A percentile compares a stretch with the other conserved stretches of the same genome.
These are phyloP conservation scores for Sialis lutaria DNA, from an alignment of 2,888 invertebrate species.

Conservation along the genomic window DNA sequence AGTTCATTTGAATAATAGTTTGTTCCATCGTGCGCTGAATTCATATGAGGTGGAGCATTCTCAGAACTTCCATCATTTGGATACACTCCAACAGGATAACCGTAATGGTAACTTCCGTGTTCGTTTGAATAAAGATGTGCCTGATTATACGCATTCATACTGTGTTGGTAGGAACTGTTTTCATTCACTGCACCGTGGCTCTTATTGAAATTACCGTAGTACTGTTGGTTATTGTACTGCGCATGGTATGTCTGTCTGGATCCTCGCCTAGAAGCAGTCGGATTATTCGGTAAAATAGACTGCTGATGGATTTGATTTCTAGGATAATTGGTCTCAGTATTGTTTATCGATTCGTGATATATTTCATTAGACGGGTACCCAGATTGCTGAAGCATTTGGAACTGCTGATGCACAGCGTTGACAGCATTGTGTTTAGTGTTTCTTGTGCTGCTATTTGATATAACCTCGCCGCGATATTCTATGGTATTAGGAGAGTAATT, in stretches of 20 bases:
- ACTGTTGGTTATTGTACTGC: slow-evolving; percentile 29
- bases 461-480: slow-evolving; percentile 12
- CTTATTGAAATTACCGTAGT: slow-evolving; percentile 19
- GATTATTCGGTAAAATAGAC: slow-evolving; percentile 9
- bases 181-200: slow-evolving; percentile 21
- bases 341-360: slow-evolving; percentile 23
- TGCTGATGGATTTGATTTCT: slow-evolving; percentile 18
- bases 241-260: slow-evolving; percentile 24
- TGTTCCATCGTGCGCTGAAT: slow-evolving; percentile 15
- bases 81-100: slow-evolving; percentile 20
- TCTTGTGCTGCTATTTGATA: slow-evolving; percentile 11
- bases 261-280: slow-evolving; percentile 13
- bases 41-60: slow-evolving; percentile 15
- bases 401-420: slow-evolving; percentile 1
- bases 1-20: slow-evolving; percentile 21
- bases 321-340: slow-evolving; percentile 18
- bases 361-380: slow-evolving; percentile 19
- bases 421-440: slow-evolving; percentile 13
- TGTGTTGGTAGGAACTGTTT: slow-evolving; percentile 17
- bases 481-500: slow-evolving; percentile 11
- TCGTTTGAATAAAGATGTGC: slow-evolving; percentile 21
- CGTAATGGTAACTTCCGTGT: slow-evolving; percentile 22
- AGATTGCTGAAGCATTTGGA: slow-evolving; percentile 1
- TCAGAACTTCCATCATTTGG: slow-evolving; percentile 18
- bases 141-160: slow-evolving; percentile 16